Base-by-base conservation (phyloP, 2,888 invertebrate species). In the Limnephilus marmoratus region DNA sequence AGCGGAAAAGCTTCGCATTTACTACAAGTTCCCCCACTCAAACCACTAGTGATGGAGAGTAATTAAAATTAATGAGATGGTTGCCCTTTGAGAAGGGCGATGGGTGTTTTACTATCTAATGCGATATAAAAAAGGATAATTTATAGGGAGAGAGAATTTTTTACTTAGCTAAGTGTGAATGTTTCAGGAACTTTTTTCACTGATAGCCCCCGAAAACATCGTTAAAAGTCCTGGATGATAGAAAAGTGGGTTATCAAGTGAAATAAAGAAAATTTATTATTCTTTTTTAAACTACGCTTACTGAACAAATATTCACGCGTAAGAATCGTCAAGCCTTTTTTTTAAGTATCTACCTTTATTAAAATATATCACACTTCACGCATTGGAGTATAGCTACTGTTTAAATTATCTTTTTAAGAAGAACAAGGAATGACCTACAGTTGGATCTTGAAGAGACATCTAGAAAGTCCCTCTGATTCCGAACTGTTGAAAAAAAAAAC, bases 51-150 rank as follows among this genome's bases (percentile, higher is more conserved):
- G 90, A 91, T 87, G 91, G 92, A 86, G 93, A 88, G 91, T 93
- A 93, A 93, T 93, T 93, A 93, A 92, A 93, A 93, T 93, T 93
- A 93, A 93, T 93, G 93, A 93, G 93, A 88, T 90, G 92, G 89
- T 85, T 90, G 90, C 90, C 92, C 93, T 93, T 91, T 90, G 91
- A 81, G 81, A 82, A 85, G 90, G 85, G 91, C 13, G 82, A 83
- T 49, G 87, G 87, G 53, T 53, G 86, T 37, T 86, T 87, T 87
- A 68, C 53, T 87, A 87, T 68, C 87, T 34, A 68, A 68, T 34
- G 86, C 86, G 68, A 87, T 87, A 68, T 87, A 87, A 87, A 87
- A 45, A 87, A 87, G 68, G 49, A 87, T 87, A 53, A 87, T 87
- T 87, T 87, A 87, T 87, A n/a, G 45, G 86, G 29, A 86, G 29